These are phyloP conservation scores for Crossaster papposus DNA, from an alignment of 53 echinoderm and acorn worm species.

Conservation along the genomic window DNA sequence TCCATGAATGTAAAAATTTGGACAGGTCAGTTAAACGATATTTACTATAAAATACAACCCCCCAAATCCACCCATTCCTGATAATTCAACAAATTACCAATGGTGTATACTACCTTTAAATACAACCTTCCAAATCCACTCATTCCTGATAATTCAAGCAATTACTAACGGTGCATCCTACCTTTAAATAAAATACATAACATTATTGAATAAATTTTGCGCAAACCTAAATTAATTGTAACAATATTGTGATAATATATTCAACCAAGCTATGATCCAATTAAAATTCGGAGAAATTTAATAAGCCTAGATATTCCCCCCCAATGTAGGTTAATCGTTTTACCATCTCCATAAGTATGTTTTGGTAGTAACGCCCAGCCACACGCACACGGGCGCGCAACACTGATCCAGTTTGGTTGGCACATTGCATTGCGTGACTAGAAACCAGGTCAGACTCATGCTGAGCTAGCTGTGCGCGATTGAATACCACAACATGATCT, in stretches of 20 bases:
- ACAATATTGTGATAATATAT: conserved; percentile 27
- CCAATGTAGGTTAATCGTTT: conserved; percentile 54
- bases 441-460: conserved; percentile 55
- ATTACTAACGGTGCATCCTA: no score
- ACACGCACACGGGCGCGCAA: background rate
- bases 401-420: background rate
- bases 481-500: conserved; percentile 60
- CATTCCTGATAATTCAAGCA: no score
- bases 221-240: conserved; percentile 35
- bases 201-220: background rate
- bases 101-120: no score
- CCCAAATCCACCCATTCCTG: no score
- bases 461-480: conserved; percentile 36
- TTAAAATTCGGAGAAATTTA: conserved; percentile 30
- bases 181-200: background rate
- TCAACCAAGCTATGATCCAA: conserved; percentile 11
- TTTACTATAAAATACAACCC: no score
- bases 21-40: no score
- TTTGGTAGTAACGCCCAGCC: conserved; percentile 36
- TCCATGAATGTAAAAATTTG: no score
- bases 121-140: no score
- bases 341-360: conserved; percentile 45
- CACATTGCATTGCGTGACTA: conserved; percentile 59
- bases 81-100: no score
- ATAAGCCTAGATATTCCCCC: conserved; percentile 29